Percentiles rank a stretch among this genome's conserved stretches.
phyloP scores from a whole-genome alignment of 2,113 vertebrate species.

The Leptobrachium ailaonicum region DNA sequence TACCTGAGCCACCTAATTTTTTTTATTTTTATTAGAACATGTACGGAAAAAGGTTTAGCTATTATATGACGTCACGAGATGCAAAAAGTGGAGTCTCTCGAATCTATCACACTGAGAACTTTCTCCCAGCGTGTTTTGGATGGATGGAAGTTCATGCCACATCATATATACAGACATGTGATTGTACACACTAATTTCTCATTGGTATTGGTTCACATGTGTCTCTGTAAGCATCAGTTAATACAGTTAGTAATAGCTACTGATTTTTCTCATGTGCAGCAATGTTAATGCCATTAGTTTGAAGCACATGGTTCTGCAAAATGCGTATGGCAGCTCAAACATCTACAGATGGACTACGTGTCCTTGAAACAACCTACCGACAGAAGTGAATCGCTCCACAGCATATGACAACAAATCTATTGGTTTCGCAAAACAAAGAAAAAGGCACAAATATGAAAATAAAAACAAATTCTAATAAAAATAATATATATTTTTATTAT shows the following conservation, averaged over 20 bases:
- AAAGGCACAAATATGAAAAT: conserved; percentile 74
- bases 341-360: conserved; percentile 49
- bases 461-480: not conserved
- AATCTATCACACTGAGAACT: no score
- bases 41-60: no score
- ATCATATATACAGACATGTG: no score
- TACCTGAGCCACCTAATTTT: no score
- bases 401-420: conserved; percentile 89
- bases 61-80: no score
- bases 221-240: not conserved
- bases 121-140: no score
- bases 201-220: no score
- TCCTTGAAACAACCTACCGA: conserved; percentile 80
- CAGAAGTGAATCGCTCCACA: conserved; percentile 82
- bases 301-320: conserved; percentile 28
- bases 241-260: conserved; percentile 31
- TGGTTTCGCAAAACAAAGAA: conserved; percentile 71
- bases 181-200: no score
- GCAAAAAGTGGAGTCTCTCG: no score
- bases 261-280: conserved; percentile 32
- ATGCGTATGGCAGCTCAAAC: conserved; percentile 1
- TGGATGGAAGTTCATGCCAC: no score
- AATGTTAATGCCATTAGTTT: conserved; percentile 39
- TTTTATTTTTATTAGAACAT: no score
- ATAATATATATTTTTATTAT: no score